Base-by-base conservation (phyloP, 2,888 invertebrate genomes). In the Trilocha varians region DNA sequence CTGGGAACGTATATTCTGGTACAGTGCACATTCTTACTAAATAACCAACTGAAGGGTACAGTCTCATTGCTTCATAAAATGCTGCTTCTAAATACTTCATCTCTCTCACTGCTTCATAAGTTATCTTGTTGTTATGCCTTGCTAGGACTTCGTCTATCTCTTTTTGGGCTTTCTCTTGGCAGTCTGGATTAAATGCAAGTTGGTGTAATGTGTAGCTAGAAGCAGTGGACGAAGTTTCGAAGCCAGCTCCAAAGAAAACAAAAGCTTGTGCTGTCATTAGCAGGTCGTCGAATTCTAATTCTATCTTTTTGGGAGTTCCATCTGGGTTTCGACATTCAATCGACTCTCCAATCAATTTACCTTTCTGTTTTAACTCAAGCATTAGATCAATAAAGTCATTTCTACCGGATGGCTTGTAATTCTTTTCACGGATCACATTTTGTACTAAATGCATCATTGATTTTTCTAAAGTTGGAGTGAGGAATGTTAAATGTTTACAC, bases 201-300 rank as follows among this genome's bases (percentile, higher is more conserved):
- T 80, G 74, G 49, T 87, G 86, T n/a, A 85, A 59, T 2, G 79
- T 70, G 38, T 74, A 85, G 64, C 85, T 83, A 1, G 87, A 76
- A 3, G 84, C 74, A 1, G 82, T 78, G 0, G 87, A 87, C 0
- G 87, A 87, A 2, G 87, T 87, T 56, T 87, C 87, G 50, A 84
- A 87, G 5, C 87, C 87, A 42, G 87, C 87, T 13, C 75, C 84
- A 36, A 85, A 84, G 49, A 84, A 84, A 4, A 80, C 72, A 52
- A 85, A 83, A 0, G 75, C 73, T 65, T 83, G 84, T 3, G 84
- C 79, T 9, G 70, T 70, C 60, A 84, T 62, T 39, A 82, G 46
- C 36, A 65, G 42, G 38, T 79, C 76, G 43, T 62, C 70, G 42
- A 82, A 46, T 59, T 79, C 76, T 38, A 78, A 42, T 41, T 73